phyloP scores from a whole-genome alignment of 2,113 vertebrate species.

The Muntiacus reevesi region DNA sequence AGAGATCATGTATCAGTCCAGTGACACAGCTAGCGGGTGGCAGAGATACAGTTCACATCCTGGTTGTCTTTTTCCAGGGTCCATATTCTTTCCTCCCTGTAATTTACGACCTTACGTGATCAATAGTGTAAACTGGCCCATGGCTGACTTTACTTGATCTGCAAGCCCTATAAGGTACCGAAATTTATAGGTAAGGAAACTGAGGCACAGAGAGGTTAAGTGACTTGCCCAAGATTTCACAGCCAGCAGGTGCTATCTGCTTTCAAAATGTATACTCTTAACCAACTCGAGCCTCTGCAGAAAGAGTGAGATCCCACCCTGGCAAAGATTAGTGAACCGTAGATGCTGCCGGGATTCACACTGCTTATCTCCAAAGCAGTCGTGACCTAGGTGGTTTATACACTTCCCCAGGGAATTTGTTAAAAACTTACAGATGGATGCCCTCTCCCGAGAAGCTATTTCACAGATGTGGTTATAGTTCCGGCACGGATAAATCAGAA shows the following conservation, averaged over 20 bases:
- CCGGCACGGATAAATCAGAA: neutral
- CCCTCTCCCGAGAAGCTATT: neutral
- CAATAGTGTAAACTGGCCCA: neutral
- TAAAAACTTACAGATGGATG: neutral
- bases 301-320: neutral
- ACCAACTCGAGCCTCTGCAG: neutral
- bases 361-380: neutral
- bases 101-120: neutral
- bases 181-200: neutral
- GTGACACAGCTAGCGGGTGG: neutral
- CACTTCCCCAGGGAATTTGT: neutral
- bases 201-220: neutral
- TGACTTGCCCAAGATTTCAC: neutral
- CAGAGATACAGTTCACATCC: neutral
- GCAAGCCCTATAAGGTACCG: no score
- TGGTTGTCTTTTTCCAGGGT: neutral
- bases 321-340: neutral
- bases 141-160: neutral
- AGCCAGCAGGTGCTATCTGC: neutral
- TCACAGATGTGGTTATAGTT: neutral
- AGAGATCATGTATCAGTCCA: neutral
- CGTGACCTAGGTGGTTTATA: no score
- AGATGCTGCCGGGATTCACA: neutral
- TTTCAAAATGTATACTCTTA: neutral
- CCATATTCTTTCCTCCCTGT: neutral